Evolutionary conservation across 2,797 vertebrate species (phyloP).

Genomic region (Geotrypetes seraphini): DNA sequence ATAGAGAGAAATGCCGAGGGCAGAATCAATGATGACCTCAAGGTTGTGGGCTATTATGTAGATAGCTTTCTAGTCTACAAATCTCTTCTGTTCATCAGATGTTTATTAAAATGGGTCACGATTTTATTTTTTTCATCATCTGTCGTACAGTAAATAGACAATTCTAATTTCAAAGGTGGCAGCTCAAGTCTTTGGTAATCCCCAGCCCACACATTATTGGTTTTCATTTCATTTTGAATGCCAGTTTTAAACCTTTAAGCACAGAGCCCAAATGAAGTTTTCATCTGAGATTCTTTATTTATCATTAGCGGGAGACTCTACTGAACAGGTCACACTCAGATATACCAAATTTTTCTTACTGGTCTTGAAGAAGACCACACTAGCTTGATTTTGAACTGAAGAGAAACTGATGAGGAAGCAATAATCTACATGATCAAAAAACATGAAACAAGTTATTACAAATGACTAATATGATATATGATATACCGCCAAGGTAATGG

Average conservation of each 20-base stretch:
- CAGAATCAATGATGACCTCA: no score
- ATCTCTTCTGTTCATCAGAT: conserved; percentile 13
- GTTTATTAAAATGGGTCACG: conserved; percentile 26
- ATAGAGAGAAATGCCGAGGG: no score
- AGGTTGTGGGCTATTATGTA: conserved; percentile 8
- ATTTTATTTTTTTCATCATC: conserved; percentile 31
- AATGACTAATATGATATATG: not conserved
- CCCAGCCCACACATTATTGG: conserved; percentile 22
- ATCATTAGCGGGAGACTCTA: conserved; percentile 25
- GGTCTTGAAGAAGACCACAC: not conserved
- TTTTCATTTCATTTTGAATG: conserved; percentile 48
- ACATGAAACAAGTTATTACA: not conserved
- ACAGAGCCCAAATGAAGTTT: conserved; percentile 35
- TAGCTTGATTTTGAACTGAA: not conserved
- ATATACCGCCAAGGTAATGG: no score
- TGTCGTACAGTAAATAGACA: conserved; percentile 38
- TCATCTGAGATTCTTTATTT: conserved; percentile 21
- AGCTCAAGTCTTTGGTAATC: conserved; percentile 27
- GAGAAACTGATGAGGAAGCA: not conserved
- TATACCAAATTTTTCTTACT: conserved; percentile 11
- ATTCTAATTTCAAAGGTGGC: conserved; percentile 38
- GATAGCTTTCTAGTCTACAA: conserved; percentile 1
- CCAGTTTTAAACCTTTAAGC: conserved; percentile 46
- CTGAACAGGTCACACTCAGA: conserved; percentile 15
- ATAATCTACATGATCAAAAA: not conserved